Evolutionary conservation across 2,113 vertebrate species (phyloP).

Genomic region (Neomonachus schauinslandi): DNA sequence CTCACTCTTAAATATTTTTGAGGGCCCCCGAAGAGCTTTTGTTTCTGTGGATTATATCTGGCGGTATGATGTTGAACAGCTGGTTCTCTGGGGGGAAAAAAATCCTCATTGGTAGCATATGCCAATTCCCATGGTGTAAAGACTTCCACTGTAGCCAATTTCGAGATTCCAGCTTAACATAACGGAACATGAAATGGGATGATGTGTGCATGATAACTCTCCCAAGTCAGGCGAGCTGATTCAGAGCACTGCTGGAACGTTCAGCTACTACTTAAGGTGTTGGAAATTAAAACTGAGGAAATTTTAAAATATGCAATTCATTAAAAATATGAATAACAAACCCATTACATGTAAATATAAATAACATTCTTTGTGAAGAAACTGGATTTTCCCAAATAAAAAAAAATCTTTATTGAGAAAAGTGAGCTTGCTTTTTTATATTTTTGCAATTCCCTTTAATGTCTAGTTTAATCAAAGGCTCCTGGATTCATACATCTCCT

Average conservation of each 20-base stretch:
- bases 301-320: not conserved
- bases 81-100: not conserved
- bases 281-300: slow-evolving; percentile 10
- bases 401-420: slow-evolving; percentile 27
- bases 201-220: not conserved
- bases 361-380: slow-evolving; percentile 22
- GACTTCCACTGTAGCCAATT: not conserved
- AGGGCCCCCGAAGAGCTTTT: not conserved
- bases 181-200: not conserved
- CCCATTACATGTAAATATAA: not conserved
- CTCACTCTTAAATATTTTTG: not conserved
- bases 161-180: not conserved
- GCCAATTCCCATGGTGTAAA: not conserved
- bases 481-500: not conserved
- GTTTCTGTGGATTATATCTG: slow-evolving; percentile 7
- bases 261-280: not conserved
- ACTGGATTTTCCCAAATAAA: slow-evolving; percentile 19
- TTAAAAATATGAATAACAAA: slow-evolving; percentile 15
- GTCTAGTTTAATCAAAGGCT: not conserved
- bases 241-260: not conserved
- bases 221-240: not conserved
- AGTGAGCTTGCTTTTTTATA: not conserved
- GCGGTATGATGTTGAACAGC: not conserved
- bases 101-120: not conserved
- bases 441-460: not conserved